These are phyloP conservation scores for Epicampocera succincta DNA, from an alignment of 2,888 invertebrate species.

Conservation along the genomic window DNA sequence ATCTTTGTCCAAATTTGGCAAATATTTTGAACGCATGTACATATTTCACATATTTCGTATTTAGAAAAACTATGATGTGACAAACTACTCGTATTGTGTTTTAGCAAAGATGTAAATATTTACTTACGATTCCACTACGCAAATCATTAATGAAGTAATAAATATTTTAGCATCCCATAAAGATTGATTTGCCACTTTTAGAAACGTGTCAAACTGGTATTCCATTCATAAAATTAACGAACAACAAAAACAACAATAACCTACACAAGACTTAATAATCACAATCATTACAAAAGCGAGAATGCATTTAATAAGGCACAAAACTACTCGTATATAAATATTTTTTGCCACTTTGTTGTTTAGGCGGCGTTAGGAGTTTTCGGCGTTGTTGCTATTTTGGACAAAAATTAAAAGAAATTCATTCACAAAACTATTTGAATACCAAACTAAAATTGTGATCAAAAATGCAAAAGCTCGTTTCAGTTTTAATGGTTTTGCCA, in stretches of 20 bases:
- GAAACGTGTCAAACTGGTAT: constrained; percentile 29
- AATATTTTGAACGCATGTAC: neutral
- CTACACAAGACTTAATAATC: constrained; percentile 52
- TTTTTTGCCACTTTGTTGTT: constrained; percentile 14
- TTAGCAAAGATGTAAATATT: neutral
- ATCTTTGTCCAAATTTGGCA: neutral
- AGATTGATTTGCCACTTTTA: constrained; percentile 17
- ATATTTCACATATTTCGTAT: neutral
- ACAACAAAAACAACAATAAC: constrained; percentile 6
- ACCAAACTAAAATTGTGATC: constrained; percentile 7
- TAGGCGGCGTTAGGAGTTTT: no score
- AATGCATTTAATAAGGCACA: constrained; percentile 37
- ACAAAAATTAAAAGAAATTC: no score
- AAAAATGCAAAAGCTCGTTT: constrained; percentile 46
- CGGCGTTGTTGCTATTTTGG: no score
- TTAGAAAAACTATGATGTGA: neutral
- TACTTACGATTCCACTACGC: neutral
- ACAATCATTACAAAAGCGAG: constrained; percentile 7
- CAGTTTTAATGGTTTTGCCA: constrained; percentile 30
- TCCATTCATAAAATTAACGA: constrained; percentile 11
- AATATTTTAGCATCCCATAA: neutral
- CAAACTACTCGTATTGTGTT: no score
- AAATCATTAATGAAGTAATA: constrained; percentile 14
- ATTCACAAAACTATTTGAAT: constrained; percentile 18
- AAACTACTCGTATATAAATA: constrained; percentile 18